Percentiles rank a stretch among this genome's conserved stretches.
These are phyloP conservation scores for Xylocampa areola DNA, from an alignment of 2,888 invertebrate genomes.

Conservation along the genomic window DNA sequence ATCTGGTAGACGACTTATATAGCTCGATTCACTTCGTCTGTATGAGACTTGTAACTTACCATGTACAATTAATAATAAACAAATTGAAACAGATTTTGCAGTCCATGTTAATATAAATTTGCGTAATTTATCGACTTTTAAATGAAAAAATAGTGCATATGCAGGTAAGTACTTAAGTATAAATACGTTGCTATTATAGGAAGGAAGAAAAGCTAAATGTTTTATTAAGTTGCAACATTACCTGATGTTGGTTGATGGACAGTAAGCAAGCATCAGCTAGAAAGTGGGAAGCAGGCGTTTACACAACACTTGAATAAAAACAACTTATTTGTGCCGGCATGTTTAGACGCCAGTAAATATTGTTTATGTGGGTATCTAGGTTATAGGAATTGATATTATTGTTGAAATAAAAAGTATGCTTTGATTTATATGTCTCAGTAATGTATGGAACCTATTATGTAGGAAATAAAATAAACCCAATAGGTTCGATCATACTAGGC, in stretches of 20 bases:
- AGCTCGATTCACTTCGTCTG: no score
- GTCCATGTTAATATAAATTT: not conserved
- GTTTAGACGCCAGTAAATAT: constrained; percentile 15
- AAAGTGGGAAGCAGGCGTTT: constrained; percentile 66
- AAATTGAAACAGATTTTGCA: not conserved
- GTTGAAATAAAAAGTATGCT: not conserved
- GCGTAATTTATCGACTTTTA: no score
- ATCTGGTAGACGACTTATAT: no score
- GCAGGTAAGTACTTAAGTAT: no score
- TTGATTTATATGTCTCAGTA: no score
- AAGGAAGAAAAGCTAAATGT: constrained; percentile 39
- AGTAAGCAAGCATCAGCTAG: constrained; percentile 55
- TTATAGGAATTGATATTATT: constrained; percentile 20
- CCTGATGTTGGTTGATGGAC: constrained; percentile 47
- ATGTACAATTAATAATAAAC: not conserved
- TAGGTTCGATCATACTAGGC: no score
- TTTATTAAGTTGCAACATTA: constrained; percentile 48
- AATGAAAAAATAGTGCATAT: constrained; percentile 4
- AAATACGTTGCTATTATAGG: constrained; percentile 22
- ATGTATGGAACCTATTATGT: no score
- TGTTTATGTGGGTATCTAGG: constrained; percentile 49
- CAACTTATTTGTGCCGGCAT: constrained; percentile 35
- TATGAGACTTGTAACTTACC: no score
- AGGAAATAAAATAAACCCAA: no score
- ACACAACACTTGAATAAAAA: constrained; percentile 63